These are phyloP conservation scores for Phocoena phocoena DNA, from an alignment of 2,113 vertebrate genomes.

Conservation along the genomic window DNA sequence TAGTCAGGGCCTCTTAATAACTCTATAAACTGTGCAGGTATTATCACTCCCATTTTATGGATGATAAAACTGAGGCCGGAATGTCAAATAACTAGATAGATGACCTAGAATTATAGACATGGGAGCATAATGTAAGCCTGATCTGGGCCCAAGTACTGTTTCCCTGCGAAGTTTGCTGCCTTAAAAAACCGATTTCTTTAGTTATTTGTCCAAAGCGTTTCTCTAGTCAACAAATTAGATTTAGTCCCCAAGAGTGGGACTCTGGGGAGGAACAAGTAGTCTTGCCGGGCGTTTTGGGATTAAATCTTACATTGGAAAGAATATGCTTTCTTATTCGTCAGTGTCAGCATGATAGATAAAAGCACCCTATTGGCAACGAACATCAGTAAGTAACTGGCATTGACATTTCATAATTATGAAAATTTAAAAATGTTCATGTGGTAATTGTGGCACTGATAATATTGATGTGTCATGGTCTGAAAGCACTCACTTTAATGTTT, in stretches of 20 bases:
- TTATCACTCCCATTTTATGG: neutral
- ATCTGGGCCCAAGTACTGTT: fast-evolving
- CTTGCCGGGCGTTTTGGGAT: neutral
- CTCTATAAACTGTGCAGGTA: fast-evolving
- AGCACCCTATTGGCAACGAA: fast-evolving
- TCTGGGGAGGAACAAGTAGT: neutral
- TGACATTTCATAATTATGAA: neutral
- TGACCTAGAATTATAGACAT: fast-evolving
- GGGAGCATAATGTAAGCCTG: fast-evolving
- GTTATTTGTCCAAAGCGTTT: neutral
- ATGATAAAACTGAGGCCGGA: neutral
- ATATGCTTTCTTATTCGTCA: neutral
- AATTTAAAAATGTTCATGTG: neutral
- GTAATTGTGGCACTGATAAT: neutral
- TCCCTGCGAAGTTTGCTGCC: neutral
- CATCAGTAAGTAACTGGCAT: neutral
- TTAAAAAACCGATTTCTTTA: neutral
- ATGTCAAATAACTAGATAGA: fast-evolving
- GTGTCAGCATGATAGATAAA: neutral
- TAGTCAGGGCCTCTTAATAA: fast-evolving
- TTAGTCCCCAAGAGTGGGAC: neutral
- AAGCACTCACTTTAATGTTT: neutral
- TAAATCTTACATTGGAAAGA: neutral
- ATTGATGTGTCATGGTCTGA: neutral
- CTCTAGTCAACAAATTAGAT: neutral